A percentile compares a stretch with the other conserved stretches of the same genome.
phyloP scores from a whole-genome alignment of 2,113 vertebrate species.

The Progne subis region DNA sequence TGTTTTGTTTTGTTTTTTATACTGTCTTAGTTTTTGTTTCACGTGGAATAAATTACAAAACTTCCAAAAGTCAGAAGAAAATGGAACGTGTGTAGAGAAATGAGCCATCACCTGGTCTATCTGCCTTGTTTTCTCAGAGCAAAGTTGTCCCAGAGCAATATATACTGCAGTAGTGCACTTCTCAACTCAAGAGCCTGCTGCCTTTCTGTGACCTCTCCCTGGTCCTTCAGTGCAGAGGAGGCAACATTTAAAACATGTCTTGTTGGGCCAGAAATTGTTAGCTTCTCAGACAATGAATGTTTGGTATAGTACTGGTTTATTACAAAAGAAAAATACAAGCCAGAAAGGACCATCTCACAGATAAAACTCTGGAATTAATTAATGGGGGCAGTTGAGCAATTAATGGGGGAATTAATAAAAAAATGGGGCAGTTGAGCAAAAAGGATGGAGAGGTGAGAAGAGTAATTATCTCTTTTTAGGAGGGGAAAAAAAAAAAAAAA shows the following conservation, averaged over 20 bases:
- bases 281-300: background rate
- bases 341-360: background rate
- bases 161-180: background rate
- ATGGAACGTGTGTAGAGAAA: background rate
- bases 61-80: background rate
- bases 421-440: background rate
- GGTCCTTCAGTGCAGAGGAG: background rate
- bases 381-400: background rate
- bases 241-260: background rate
- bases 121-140: background rate
- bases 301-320: background rate
- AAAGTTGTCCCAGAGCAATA: background rate
- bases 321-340: background rate
- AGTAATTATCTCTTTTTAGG: background rate
- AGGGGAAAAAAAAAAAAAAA: background rate
- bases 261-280: background rate
- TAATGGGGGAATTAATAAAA: no score
- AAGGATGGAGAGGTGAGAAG: background rate
- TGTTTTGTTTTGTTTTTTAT: background rate
- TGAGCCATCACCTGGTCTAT: background rate
- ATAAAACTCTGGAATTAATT: background rate
- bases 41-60: background rate
- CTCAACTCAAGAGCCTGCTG: background rate
- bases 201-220: background rate
- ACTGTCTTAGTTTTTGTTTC: background rate